phyloP scores from a whole-genome alignment of 2,888 invertebrate species.

The Cheilosia pagana region DNA sequence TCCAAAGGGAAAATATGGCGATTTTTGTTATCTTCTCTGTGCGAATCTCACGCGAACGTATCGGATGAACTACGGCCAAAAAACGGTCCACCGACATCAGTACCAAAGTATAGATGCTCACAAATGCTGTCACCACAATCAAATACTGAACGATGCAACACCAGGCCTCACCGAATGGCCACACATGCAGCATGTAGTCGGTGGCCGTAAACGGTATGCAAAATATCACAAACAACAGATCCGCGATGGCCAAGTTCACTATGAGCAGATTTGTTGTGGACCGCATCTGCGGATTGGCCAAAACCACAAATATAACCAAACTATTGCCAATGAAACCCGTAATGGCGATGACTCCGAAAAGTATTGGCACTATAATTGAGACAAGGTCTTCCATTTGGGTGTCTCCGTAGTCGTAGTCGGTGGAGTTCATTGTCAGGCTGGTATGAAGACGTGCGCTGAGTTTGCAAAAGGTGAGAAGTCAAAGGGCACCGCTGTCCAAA shows the following conservation, averaged over 20 bases:
- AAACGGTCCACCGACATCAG: constrained; percentile 96
- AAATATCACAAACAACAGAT: constrained; percentile 94
- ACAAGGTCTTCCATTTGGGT: constrained; percentile 76
- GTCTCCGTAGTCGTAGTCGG: constrained; percentile 17
- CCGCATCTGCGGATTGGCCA: constrained; percentile 94
- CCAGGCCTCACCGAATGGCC: constrained; percentile 95
- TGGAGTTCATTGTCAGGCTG: constrained; percentile 31
- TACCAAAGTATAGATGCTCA: constrained; percentile 96
- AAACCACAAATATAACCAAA: constrained; percentile 93
- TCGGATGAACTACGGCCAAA: constrained; percentile 96
- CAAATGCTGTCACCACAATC: constrained; percentile 95
- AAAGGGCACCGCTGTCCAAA: constrained; percentile 23
- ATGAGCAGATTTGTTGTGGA: constrained; percentile 97
- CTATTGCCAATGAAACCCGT: constrained; percentile 94
- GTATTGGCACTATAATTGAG: constrained; percentile 88
- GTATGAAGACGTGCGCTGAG: background rate
- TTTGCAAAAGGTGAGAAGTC: constrained; percentile 11
- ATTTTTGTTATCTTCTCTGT: constrained; percentile 91
- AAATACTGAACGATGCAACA: constrained; percentile 95
- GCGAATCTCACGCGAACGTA: constrained; percentile 92
- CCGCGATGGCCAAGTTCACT: constrained; percentile 94
- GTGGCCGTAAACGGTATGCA: constrained; percentile 97
- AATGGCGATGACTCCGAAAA: constrained; percentile 93
- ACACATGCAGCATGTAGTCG: constrained; percentile 92
- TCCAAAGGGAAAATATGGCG: constrained; percentile 91